These are phyloP conservation scores for Poeciliopsis infans DNA, from an alignment of 2,797 vertebrate species.

Conservation along the genomic window DNA sequence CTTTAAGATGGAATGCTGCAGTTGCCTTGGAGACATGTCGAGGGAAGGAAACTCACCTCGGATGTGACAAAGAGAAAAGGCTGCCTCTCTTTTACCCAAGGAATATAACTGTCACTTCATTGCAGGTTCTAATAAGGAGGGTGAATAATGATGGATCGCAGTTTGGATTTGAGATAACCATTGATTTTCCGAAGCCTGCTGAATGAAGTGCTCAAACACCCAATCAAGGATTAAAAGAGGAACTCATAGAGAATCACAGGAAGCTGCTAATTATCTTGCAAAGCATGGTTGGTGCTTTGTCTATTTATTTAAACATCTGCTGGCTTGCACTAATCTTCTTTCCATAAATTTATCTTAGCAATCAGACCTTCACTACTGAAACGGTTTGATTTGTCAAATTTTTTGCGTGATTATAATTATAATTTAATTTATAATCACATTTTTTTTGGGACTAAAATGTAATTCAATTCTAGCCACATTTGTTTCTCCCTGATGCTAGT, in stretches of 20 bases:
- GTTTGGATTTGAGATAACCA: slow-evolving; percentile 30
- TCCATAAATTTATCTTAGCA: background rate
- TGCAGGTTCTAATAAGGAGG: slow-evolving; percentile 12
- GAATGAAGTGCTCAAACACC: background rate
- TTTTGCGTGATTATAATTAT: background rate
- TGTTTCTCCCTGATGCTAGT: background rate
- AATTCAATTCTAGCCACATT: background rate
- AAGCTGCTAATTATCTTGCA: background rate
- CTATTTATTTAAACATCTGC: background rate
- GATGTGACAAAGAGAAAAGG: slow-evolving; percentile 33
- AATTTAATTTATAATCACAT: background rate
- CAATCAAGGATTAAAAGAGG: slow-evolving; percentile 1
- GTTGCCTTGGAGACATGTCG: slow-evolving; percentile 71
- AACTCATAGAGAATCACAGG: background rate
- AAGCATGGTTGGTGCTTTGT: background rate
- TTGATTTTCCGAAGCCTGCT: slow-evolving; percentile 39
- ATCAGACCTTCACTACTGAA: background rate
- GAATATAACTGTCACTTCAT: slow-evolving; percentile 45
- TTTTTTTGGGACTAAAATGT: background rate
- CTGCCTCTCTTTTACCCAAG: slow-evolving; percentile 30
- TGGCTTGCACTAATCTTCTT: background rate
- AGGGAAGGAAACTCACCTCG: slow-evolving; percentile 48
- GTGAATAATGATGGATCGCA: slow-evolving; percentile 31
- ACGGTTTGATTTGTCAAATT: background rate
- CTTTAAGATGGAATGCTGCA: slow-evolving; percentile 61